These are phyloP conservation scores for Dendrocopos noguchii DNA, from an alignment of 2,113 vertebrate species.

Conservation along the genomic window DNA sequence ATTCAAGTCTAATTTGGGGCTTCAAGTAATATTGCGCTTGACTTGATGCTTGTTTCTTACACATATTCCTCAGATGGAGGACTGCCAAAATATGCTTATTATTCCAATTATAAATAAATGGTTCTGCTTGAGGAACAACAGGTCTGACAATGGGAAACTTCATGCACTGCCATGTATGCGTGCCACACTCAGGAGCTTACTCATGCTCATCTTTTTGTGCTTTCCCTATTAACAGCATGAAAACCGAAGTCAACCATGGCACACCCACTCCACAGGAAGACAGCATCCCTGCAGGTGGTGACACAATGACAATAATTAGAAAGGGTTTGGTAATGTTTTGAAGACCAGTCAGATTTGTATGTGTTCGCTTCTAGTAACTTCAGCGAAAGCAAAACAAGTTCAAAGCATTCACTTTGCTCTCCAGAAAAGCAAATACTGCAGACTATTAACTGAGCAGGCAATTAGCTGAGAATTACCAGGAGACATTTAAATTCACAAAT, in stretches of 20 bases:
- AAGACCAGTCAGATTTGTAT: conserved; percentile 21
- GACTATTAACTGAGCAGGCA: background rate
- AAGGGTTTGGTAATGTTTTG: conserved; percentile 7
- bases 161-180: background rate
- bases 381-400: conserved; percentile 50
- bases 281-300: background rate
- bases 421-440: conserved; percentile 24
- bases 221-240: background rate
- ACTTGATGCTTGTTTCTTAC: background rate
- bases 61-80: background rate
- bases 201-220: background rate
- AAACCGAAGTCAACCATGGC: background rate
- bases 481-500: background rate
- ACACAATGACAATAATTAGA: background rate
- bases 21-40: background rate
- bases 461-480: background rate
- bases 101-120: conserved; percentile 37
- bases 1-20: background rate
- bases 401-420: conserved; percentile 16
- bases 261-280: background rate
- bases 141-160: background rate
- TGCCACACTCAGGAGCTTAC: accelerated
- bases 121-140: background rate
- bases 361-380: conserved; percentile 3
- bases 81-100: conserved; percentile 13